These are phyloP conservation scores for Oryzias javanicus DNA, from an alignment of 2,113 vertebrate species.

Conservation along the genomic window DNA sequence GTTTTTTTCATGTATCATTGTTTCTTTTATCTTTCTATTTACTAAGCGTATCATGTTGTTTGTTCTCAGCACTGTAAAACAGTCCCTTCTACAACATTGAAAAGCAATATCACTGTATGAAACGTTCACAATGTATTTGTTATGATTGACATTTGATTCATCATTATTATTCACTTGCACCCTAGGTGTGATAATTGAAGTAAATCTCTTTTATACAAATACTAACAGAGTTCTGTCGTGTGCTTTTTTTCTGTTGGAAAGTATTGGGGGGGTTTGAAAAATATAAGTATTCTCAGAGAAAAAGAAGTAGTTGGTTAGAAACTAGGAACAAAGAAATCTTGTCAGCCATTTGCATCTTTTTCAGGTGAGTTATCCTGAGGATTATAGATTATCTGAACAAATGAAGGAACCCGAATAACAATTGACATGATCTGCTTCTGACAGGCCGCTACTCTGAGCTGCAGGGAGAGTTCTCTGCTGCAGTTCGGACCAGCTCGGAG, in stretches of 20 bases:
- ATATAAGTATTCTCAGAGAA: slow-evolving; percentile 75
- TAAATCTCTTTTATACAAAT: slow-evolving; percentile 99
- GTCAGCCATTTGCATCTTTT: slow-evolving; percentile 19
- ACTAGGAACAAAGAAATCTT: slow-evolving; percentile 19
- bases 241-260: slow-evolving; percentile 38
- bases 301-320: slow-evolving; percentile 35
- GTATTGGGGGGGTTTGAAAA: background rate
- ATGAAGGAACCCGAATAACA: background rate
- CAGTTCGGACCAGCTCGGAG: slow-evolving; percentile 74
- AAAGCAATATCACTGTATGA: slow-evolving; percentile 99
- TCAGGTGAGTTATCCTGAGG: slow-evolving; percentile 52
- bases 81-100: slow-evolving; percentile 98
- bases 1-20: slow-evolving; percentile 70
- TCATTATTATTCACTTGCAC: slow-evolving; percentile 99
- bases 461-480: slow-evolving; percentile 84
- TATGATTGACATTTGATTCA: slow-evolving; percentile 87
- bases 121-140: slow-evolving; percentile 92
- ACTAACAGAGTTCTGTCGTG: slow-evolving; percentile 83
- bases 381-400: background rate
- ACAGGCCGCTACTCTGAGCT: slow-evolving; percentile 87
- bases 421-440: background rate
- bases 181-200: slow-evolving; percentile 99
- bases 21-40: slow-evolving; percentile 77
- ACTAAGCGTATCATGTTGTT: slow-evolving; percentile 80
- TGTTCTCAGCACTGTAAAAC: slow-evolving; percentile 99